These are phyloP conservation scores for Tenualosa ilisha DNA, from an alignment of 2,797 vertebrate species.

Conservation along the genomic window DNA sequence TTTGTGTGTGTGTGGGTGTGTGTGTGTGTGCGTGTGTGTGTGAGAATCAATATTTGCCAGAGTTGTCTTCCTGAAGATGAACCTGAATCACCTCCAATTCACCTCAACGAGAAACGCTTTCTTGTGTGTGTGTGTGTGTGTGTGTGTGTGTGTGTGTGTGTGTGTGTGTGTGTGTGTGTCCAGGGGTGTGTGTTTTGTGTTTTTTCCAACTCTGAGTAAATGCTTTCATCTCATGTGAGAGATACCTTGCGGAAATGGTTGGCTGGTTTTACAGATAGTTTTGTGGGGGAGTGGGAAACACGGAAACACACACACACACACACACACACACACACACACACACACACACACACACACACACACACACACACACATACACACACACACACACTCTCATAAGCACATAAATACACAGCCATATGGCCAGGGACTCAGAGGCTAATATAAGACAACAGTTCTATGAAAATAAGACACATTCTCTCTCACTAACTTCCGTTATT, in stretches of 20 bases:
- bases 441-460: neutral
- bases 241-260: neutral
- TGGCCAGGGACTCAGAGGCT: neutral
- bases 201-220: neutral
- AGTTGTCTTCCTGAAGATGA: neutral
- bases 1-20: neutral
- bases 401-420: neutral
- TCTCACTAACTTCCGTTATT: neutral
- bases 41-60: neutral
- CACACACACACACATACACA: neutral
- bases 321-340: neutral
- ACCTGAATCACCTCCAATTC: neutral
- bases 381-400: neutral
- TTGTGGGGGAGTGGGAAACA: neutral
- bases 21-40: neutral
- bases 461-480: neutral
- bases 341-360: neutral
- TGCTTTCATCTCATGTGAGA: neutral
- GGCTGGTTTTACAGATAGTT: neutral
- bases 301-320: neutral
- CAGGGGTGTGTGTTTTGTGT: neutral
- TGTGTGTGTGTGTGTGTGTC: neutral
- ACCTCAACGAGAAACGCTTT: neutral
- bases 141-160: conserved; percentile 12
- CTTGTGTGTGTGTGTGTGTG: neutral